Base-by-base conservation (phyloP, 2,113 vertebrate genomes). In the Pteropus alecto region DNA sequence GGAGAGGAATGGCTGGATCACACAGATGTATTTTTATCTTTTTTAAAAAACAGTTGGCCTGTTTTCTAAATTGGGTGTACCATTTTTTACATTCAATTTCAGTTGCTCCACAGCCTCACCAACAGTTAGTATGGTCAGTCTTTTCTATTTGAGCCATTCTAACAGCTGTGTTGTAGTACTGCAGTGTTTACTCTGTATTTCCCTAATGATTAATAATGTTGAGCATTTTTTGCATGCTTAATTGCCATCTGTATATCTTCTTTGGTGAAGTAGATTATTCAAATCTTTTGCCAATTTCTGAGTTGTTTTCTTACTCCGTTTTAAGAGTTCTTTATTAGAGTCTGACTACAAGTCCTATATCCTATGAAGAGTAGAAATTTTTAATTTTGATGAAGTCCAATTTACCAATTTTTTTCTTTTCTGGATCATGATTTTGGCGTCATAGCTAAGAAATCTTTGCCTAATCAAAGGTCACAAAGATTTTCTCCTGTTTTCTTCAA, bases 41-140 rank as follows among this genome's bases (percentile, higher is more conserved):
- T 86, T 76, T n/a, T 16, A 51, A 28, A 46, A 89, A 41, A 54
- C 30, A 73, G 41, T n/a, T 63, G 79, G 18, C 6, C 12, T 92
- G 28, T 76, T 96, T 94, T 67, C 68, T 60, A 35, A 68, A 91
- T 35, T 76, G 12, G 48, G 7, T 87, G 46, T 41, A 76, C n/a
- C 48, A 94, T 35, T 91, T 93, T 92, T 74, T 76, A 79, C 22
- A 54, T 51, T 81, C 67, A 82, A 60, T 43, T 82, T 91, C n/a
- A 82, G 67, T 30, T 91, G 67, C 28, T 96, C n/a, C n/a, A 76
- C 5, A 85, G 54, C 60, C 58, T 96, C 26, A 38, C 14, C 19
- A 71, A 46, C 33, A 85, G 51, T 79, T 58, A 90, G 41, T 51
- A 67, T 11, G 6, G 2, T n/a, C 14, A 79, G 12, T 87, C 28